These are phyloP conservation scores for Pseudomugil tenellus DNA, from an alignment of 2,797 vertebrate genomes.

Conservation along the genomic window DNA sequence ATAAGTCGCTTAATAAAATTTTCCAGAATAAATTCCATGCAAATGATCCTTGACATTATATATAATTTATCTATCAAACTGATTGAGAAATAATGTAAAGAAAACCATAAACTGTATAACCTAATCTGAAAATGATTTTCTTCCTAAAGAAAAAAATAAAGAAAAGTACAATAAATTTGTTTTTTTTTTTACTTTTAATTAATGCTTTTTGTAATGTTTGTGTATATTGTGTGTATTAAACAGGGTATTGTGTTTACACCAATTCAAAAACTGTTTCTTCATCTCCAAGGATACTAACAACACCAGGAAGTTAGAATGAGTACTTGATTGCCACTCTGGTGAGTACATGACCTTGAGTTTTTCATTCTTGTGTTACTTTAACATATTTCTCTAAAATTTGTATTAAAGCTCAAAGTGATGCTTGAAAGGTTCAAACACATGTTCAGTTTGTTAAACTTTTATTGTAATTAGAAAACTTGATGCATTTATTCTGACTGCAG, in stretches of 20 bases:
- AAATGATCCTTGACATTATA: too few species aligned
- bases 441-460: neutral
- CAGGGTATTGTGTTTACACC: neutral
- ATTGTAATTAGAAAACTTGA: neutral
- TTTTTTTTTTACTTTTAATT: neutral
- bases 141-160: neutral
- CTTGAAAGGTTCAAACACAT: neutral
- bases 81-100: neutral
- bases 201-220: neutral
- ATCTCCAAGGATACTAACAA: constrained; percentile 70
- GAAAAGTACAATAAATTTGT: neutral
- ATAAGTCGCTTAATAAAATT: too few species aligned
- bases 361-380: neutral
- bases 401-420: neutral
- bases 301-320: constrained; percentile 20
- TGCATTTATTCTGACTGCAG: neutral
- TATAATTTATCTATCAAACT: neutral
- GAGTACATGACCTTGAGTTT: constrained; percentile 20
- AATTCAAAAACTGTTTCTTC: constrained; percentile 9
- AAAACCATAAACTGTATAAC: neutral
- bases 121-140: neutral
- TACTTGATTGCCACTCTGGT: constrained; percentile 18
- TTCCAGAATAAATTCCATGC: too few species aligned
- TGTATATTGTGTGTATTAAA: neutral
- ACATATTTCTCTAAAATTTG: neutral